Conservation (phyloP, 1,140 invertebrate genomes). For the Drosophila kepulauana region DNA sequence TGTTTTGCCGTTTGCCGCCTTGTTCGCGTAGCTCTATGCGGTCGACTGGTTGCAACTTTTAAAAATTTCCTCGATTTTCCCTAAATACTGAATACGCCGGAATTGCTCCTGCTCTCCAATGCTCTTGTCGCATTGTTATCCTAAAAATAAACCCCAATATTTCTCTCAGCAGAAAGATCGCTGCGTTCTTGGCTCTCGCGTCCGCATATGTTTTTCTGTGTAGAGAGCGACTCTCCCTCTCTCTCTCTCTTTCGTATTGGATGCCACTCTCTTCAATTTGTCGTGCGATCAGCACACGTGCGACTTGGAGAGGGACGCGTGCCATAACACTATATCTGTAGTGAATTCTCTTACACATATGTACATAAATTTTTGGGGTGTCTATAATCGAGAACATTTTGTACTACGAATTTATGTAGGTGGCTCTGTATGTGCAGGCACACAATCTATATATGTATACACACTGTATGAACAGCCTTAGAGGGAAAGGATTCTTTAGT, state of each 20-base stretch:
- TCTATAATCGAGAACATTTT: constrained; percentile 51
- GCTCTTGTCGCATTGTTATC: constrained; percentile 75
- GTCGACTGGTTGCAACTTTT: constrained; percentile 65
- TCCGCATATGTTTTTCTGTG: constrained; percentile 27
- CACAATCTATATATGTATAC: constrained; percentile 12
- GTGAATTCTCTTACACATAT: constrained; percentile 57
- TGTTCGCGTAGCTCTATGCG: constrained; percentile 76
- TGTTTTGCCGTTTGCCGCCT: constrained; percentile 56
- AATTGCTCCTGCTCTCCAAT: constrained; percentile 45
- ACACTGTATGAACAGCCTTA: constrained; percentile 6
- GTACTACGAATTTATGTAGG: neutral
- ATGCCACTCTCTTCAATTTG: constrained; percentile 11
- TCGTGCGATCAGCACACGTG: constrained; percentile 60
- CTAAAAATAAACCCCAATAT: constrained; percentile 71
- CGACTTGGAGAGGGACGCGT: constrained; percentile 62
- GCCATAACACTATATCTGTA: constrained; percentile 61
- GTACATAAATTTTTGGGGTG: constrained; percentile 34
- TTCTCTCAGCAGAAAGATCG: constrained; percentile 19
- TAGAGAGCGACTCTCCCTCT: constrained; percentile 1
- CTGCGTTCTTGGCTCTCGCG: neutral
- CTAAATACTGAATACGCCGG: constrained; percentile 53
- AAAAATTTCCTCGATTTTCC: constrained; percentile 68
- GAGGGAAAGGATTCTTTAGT: neutral
- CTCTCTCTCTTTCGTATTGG: constrained; percentile 15
- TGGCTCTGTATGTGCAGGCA: constrained; percentile 17